A percentile compares a stretch with the other conserved stretches of the same genome.
Evolutionary conservation across 2,888 invertebrate genomes (phyloP).

Genomic region (Dichetophora obliterata): DNA sequence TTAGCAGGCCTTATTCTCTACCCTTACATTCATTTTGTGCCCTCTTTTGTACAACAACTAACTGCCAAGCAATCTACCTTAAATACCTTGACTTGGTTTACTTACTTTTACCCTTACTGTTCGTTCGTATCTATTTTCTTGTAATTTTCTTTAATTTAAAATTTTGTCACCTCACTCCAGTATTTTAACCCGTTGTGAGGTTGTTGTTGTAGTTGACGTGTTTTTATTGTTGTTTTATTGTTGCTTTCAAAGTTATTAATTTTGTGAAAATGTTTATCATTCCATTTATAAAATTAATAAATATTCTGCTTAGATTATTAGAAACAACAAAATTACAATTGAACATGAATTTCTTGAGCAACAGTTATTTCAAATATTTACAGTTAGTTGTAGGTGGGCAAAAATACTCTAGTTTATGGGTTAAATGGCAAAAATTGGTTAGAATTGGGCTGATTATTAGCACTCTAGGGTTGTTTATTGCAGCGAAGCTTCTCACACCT

Average conservation of each 20-base stretch:
- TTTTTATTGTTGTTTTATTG: background rate
- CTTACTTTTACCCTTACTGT: background rate
- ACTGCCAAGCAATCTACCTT: background rate
- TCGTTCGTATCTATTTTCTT: background rate
- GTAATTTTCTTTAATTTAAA: background rate
- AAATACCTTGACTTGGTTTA: background rate
- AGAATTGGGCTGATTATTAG: too few species aligned
- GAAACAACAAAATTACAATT: slow-evolving; percentile 12
- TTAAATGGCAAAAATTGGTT: too few species aligned
- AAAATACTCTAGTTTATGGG: too few species aligned
- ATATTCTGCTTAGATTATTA: background rate
- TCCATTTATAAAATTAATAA: slow-evolving; percentile 24
- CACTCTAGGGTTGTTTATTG: too few species aligned
- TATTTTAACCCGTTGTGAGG: background rate
- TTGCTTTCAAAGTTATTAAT: background rate
- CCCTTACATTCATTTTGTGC: background rate
- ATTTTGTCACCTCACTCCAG: slow-evolving; percentile 4
- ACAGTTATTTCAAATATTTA: slow-evolving; percentile 8
- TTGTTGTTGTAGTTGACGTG: background rate
- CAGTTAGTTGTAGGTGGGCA: background rate
- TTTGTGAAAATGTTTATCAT: slow-evolving; percentile 23
- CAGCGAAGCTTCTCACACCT: too few species aligned
- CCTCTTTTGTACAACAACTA: background rate
- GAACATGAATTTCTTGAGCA: background rate
- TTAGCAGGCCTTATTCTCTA: too few species aligned